Conservation (phyloP, 2,888 invertebrate genomes). For the Machimus atricapillus region DNA sequence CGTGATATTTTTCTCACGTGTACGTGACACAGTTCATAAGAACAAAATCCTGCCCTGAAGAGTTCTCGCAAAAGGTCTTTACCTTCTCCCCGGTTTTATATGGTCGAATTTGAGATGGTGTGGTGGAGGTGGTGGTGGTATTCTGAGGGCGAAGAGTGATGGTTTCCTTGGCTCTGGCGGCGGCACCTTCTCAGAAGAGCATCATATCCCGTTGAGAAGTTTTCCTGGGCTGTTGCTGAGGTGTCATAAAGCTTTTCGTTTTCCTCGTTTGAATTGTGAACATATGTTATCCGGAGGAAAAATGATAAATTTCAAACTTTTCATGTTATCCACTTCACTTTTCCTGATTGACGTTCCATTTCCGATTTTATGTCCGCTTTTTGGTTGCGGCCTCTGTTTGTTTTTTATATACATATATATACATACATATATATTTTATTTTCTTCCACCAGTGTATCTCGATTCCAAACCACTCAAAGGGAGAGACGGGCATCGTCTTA, state of each 20-base stretch:
- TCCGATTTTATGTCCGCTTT: slow-evolving; percentile 4
- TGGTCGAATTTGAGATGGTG: background rate
- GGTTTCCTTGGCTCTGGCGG: background rate
- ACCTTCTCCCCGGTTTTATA: background rate
- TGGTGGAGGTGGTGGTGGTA: background rate
- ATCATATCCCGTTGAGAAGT: background rate
- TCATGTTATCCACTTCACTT: slow-evolving; percentile 18
- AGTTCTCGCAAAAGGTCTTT: background rate
- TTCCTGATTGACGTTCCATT: slow-evolving; percentile 15
- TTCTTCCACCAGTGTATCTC: background rate
- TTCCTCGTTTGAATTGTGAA: slow-evolving; percentile 17
- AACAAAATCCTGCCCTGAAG: background rate
- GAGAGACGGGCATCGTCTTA: background rate
- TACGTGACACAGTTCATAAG: slow-evolving; percentile 20
- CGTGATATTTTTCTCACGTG: slow-evolving; percentile 15
- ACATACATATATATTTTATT: background rate
- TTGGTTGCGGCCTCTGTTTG: background rate
- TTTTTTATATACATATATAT: background rate
- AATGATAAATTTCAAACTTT: slow-evolving; percentile 29
- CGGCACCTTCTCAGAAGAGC: background rate
- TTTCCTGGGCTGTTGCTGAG: slow-evolving; percentile 9
- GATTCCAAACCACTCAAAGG: background rate
- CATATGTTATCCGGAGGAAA: slow-evolving; percentile 1
- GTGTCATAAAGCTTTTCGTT: slow-evolving; percentile 28
- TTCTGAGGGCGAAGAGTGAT: background rate